Evolutionary conservation across 1,140 invertebrate genomes (phyloP).

Genomic region (Halictus rubicundus): DNA sequence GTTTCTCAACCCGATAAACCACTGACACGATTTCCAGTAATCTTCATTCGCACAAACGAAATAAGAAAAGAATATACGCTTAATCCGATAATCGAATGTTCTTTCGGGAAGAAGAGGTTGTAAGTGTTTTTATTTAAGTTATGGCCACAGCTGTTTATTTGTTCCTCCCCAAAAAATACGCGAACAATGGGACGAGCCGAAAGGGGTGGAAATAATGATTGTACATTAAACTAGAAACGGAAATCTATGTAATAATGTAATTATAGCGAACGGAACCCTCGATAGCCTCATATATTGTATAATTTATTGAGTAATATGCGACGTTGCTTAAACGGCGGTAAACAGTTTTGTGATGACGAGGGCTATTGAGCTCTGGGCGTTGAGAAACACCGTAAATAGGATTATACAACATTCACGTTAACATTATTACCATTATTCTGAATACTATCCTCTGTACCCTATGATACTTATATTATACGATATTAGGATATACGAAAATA

Average conservation of each 20-base stretch:
- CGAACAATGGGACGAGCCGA: slow-evolving; percentile 7
- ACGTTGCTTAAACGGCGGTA: slow-evolving; percentile 52
- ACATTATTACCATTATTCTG: slow-evolving; percentile 72
- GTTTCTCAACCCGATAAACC: slow-evolving; percentile 66
- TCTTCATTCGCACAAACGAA: slow-evolving; percentile 61
- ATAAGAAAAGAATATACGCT: slow-evolving; percentile 37
- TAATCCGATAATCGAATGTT: slow-evolving; percentile 27
- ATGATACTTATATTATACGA: slow-evolving; percentile 62
- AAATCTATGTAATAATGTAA: slow-evolving; percentile 34
- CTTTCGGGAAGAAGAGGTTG: slow-evolving; percentile 12
- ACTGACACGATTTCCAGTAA: slow-evolving; percentile 23
- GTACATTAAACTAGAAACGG: not conserved
- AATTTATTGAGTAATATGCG: slow-evolving; percentile 59
- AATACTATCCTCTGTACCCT: slow-evolving; percentile 68
- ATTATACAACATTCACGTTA: slow-evolving; percentile 64
- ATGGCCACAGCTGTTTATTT: not conserved
- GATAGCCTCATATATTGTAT: slow-evolving; percentile 50
- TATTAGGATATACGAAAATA: slow-evolving; percentile 69
- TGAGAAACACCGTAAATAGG: slow-evolving; percentile 71
- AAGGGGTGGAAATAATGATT: slow-evolving; percentile 21
- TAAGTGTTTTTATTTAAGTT: slow-evolving; percentile 33
- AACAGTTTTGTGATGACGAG: slow-evolving; percentile 51
- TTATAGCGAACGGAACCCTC: slow-evolving; percentile 30
- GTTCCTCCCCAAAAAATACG: slow-evolving; percentile 10
- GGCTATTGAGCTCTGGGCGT: slow-evolving; percentile 58